These are phyloP conservation scores for Byasa hedistus DNA, from an alignment of 2,888 invertebrate genomes.

Conservation along the genomic window DNA sequence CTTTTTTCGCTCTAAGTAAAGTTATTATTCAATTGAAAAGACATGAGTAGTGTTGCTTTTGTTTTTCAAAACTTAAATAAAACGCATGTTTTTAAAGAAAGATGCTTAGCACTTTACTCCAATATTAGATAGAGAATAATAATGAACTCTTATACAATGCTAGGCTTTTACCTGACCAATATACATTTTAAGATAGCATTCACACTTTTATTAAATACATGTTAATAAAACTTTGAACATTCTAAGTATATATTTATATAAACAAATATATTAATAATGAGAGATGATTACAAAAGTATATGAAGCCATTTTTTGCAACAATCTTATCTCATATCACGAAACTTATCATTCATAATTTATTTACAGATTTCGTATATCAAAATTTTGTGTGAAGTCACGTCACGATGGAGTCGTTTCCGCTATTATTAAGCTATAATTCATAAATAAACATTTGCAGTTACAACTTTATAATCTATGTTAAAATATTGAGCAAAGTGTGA, in stretches of 20 bases:
- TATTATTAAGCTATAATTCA: background rate
- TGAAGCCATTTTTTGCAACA: background rate
- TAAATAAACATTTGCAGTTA: background rate
- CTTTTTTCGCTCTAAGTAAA: too few species aligned
- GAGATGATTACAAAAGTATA: too few species aligned
- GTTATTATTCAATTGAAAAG: too few species aligned
- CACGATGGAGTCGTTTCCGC: background rate
- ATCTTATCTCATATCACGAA: background rate
- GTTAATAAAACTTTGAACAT: background rate
- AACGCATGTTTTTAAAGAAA: background rate
- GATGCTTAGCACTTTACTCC: background rate
- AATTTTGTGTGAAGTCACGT: background rate
- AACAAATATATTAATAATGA: too few species aligned
- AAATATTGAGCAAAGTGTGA: background rate
- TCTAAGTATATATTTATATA: too few species aligned
- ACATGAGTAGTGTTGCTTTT: too few species aligned
- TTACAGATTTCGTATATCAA: background rate
- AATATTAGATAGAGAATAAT: background rate
- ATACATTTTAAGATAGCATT: constrained; percentile 21
- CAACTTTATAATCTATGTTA: background rate
- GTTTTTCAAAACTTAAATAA: background rate
- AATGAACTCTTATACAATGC: background rate
- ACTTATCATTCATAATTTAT: background rate
- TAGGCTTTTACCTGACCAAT: constrained; percentile 38
- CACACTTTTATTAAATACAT: constrained; percentile 15